Evolutionary conservation across 1,140 invertebrate genomes (phyloP).

Genomic region (Contarinia nasturtii): DNA sequence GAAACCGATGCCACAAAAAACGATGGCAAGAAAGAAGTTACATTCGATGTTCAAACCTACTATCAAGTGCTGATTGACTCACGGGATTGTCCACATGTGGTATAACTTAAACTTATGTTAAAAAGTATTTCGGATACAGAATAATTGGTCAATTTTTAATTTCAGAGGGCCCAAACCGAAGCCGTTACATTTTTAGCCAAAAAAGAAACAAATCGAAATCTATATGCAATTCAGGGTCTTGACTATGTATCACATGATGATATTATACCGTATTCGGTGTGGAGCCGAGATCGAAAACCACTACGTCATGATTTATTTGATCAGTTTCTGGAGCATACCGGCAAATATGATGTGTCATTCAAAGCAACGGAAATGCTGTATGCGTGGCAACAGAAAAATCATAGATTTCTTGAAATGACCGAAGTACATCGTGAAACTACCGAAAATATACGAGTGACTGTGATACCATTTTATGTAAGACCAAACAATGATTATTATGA

Average conservation of each 20-base stretch:
- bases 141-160: too few species aligned
- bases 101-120: conserved; percentile 30
- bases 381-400: conserved; percentile 94
- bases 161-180: conserved; percentile 83
- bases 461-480: conserved; percentile 80
- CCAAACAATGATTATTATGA: too few species aligned
- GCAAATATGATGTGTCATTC: conserved; percentile 66
- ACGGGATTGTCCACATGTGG: conserved; percentile 87
- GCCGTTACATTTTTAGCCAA: conserved; percentile 94
- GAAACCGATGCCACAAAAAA: conserved; percentile 31
- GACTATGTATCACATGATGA: conserved; percentile 97
- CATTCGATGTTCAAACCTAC: conserved; percentile 43
- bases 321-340: conserved; percentile 72
- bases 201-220: conserved; percentile 78
- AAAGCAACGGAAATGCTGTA: conserved; percentile 71
- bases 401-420: conserved; percentile 88
- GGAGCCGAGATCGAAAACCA: conserved; percentile 57
- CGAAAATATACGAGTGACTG: conserved; percentile 84
- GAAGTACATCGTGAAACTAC: conserved; percentile 98
- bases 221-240: conserved; percentile 87
- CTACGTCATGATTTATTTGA: conserved; percentile 90
- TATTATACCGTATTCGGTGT: conserved; percentile 56
- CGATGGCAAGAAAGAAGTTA: conserved; percentile 76
- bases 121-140: background rate
- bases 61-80: conserved; percentile 95